phyloP scores from a whole-genome alignment of 2,113 vertebrate species.

The Phrynosoma platyrhinos region DNA sequence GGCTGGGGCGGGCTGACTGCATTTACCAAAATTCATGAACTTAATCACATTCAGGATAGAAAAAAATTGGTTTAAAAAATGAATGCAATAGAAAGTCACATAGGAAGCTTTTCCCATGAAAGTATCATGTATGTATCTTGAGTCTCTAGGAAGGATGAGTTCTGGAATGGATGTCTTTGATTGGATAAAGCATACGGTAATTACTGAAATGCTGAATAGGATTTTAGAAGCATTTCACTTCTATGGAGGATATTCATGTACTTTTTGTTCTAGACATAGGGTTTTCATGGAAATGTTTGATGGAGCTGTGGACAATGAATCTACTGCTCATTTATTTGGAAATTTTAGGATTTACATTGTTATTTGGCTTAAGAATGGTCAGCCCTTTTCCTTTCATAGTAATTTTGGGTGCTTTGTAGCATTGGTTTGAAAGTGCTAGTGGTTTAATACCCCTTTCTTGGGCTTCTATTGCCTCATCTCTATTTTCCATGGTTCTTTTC shows the following conservation, averaged over 20 bases:
- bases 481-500: too few species aligned
- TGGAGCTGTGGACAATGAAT: neutral
- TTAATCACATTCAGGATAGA: too few species aligned
- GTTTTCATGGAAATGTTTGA: neutral
- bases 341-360: too few species aligned
- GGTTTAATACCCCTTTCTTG: neutral
- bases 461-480: neutral
- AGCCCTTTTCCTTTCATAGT: neutral
- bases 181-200: neutral
- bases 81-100: too few species aligned
- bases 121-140: too few species aligned
- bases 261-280: neutral
- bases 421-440: neutral
- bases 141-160: neutral
- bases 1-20: too few species aligned
- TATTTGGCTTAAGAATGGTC: neutral
- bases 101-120: too few species aligned
- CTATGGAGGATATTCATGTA: neutral
- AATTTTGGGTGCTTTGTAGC: neutral
- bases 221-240: too few species aligned
- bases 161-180: neutral
- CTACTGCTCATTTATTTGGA: neutral
- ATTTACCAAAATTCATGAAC: too few species aligned
- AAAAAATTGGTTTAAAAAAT: too few species aligned
- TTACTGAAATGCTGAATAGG: neutral